Evolutionary conservation across 2,888 invertebrate genomes (phyloP).

Genomic region (Drosophila tripunctata): DNA sequence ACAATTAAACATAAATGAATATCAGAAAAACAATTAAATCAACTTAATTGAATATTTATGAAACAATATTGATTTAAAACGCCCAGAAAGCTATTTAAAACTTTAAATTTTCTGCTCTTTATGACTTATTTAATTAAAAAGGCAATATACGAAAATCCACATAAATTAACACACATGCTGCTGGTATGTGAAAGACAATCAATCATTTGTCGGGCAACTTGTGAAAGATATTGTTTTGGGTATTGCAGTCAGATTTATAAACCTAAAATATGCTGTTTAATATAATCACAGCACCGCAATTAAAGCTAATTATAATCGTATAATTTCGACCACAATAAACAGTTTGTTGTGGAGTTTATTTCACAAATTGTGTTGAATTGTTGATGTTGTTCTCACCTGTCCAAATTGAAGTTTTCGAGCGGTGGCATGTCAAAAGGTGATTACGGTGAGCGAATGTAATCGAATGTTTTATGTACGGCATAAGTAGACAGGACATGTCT

Average conservation of each 20-base stretch:
- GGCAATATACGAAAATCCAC: neutral
- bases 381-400: slow-evolving; percentile 24
- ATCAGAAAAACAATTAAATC: neutral
- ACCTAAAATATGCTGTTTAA: neutral
- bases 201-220: neutral
- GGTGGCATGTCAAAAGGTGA: slow-evolving; percentile 14
- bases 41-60: neutral
- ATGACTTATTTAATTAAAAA: neutral
- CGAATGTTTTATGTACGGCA: neutral
- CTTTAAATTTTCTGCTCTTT: neutral
- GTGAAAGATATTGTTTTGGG: neutral
- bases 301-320: slow-evolving; percentile 2
- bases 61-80: neutral
- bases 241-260: neutral
- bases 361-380: slow-evolving; percentile 12
- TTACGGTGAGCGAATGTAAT: slow-evolving; percentile 1
- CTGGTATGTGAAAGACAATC: neutral
- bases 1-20: neutral
- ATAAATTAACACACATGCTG: neutral
- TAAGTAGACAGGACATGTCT: slow-evolving; percentile 10
- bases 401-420: slow-evolving; percentile 17
- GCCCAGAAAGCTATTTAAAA: neutral
- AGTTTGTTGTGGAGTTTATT: neutral
- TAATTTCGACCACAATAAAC: neutral
- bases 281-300: slow-evolving; percentile 9